Evolutionary conservation across 2,888 invertebrate genomes (phyloP).

Genomic region (Netelia fuscicornis): DNA sequence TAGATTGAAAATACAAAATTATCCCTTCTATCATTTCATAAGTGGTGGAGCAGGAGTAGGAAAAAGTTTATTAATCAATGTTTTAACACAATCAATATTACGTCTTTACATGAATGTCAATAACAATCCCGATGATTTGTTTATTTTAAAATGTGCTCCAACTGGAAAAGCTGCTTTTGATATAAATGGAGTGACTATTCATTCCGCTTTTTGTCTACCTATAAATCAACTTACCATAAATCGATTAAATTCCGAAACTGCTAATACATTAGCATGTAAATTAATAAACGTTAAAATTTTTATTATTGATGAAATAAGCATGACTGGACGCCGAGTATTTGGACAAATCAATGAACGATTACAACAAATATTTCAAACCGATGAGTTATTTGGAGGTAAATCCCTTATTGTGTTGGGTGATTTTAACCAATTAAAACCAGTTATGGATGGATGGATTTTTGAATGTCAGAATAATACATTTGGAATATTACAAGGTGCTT

Average conservation of each 20-base stretch:
- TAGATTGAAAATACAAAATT: slow-evolving; percentile 27
- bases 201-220: slow-evolving; percentile 57
- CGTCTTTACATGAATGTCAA: no score
- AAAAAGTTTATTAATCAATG: slow-evolving; percentile 11
- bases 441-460: slow-evolving; percentile 42
- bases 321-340: slow-evolving; percentile 32
- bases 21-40: background rate
- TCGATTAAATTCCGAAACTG: slow-evolving; percentile 21
- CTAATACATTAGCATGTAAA: slow-evolving; percentile 23
- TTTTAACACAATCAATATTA: no score
- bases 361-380: slow-evolving; percentile 33
- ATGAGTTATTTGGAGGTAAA: slow-evolving; percentile 47
- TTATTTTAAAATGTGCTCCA: background rate
- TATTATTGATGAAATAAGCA: slow-evolving; percentile 37
- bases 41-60: slow-evolving; percentile 35
- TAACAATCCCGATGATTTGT: background rate
- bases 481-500: no score
- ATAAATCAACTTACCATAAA: slow-evolving; percentile 41
- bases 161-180: background rate
- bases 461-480: no score
- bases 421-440: slow-evolving; percentile 58
- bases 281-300: slow-evolving; percentile 13
- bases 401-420: slow-evolving; percentile 55
- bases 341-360: slow-evolving; percentile 26
- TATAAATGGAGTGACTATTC: slow-evolving; percentile 43